Base-by-base conservation (phyloP, 2,797 vertebrate species). In the Kryptopterus vitreolus region DNA sequence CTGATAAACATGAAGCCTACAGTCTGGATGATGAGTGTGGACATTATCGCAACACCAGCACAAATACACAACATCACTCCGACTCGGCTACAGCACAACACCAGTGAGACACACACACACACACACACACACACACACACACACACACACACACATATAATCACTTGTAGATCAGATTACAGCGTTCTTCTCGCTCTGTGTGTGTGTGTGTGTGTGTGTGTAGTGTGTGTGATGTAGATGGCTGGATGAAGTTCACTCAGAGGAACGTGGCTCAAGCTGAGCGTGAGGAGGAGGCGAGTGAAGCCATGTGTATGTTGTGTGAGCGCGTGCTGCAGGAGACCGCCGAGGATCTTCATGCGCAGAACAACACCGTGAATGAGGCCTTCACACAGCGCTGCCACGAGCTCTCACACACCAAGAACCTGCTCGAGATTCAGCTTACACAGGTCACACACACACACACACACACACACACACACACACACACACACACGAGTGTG, bases 1-100 rank as follows among this genome's bases (percentile, higher is more conserved):
- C 96, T 0, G 95, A 99, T 85, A 99, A 98, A 83, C 87, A 93
- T 1, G 90, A 96, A 82, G 91, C 96, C 0, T 97, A 95, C 85
- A 89, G 86, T 87, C 86, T 94, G 0, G 97, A 99, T 0, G 92
- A 94, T 3, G 87, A 87, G 57, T 94, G 95, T 12, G 87, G 93
- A 0, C 81, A 87, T 85, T 94, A 93, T 88, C 89, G 52, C 76
- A 95, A 92, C 85, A 88, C 90, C 85, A 95, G 95, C 88, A 91
- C 91, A 1, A 90, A 95, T 5, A 92, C 94, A 48, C 94, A 93
- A 85, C 89, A 82, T 79, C 89, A 98, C 71, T 91, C 90, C 0
- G 89, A 93, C 86, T 96, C 96, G 0, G 87, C 93, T 3, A 85
- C 85, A 59, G 77, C 93, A 7, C 93, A 96, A 85, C 95, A 96